These are phyloP conservation scores for Drosophila longiperda DNA, from an alignment of 2,888 invertebrate species.

Conservation along the genomic window DNA sequence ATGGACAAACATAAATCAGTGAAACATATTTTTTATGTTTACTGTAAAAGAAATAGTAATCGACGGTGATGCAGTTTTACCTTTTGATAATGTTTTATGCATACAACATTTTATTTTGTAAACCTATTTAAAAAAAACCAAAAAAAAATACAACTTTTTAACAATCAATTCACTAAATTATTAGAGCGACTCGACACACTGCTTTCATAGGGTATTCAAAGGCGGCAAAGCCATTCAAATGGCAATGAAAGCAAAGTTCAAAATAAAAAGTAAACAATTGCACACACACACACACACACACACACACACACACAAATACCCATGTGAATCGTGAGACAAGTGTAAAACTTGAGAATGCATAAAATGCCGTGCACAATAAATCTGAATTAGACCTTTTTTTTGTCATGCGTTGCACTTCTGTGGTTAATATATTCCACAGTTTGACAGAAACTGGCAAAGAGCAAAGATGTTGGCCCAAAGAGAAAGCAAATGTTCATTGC, in stretches of 20 bases:
- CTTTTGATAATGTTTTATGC: background rate
- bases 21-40: background rate
- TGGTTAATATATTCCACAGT: conserved; percentile 60
- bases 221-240: conserved; percentile 33
- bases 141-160: background rate
- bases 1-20: conserved; percentile 19
- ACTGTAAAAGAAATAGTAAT: background rate
- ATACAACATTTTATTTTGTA: background rate
- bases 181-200: background rate
- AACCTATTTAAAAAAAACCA: background rate
- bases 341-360: conserved; percentile 43
- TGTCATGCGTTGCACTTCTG: conserved; percentile 7
- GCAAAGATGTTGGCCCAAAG: conserved; percentile 8
- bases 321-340: conserved; percentile 8
- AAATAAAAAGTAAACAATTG: conserved; percentile 42
- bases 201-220: conserved; percentile 20
- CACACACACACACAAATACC: conserved; percentile 19
- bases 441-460: conserved; percentile 33
- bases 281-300: conserved; percentile 33
- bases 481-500: conserved; percentile 25
- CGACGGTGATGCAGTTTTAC: background rate
- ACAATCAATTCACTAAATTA: background rate
- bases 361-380: conserved; percentile 52
- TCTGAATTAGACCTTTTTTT: conserved; percentile 45
- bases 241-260: conserved; percentile 56